These are phyloP conservation scores for Xylocopa sonorina DNA, from an alignment of 1,140 invertebrate species.

Conservation along the genomic window DNA sequence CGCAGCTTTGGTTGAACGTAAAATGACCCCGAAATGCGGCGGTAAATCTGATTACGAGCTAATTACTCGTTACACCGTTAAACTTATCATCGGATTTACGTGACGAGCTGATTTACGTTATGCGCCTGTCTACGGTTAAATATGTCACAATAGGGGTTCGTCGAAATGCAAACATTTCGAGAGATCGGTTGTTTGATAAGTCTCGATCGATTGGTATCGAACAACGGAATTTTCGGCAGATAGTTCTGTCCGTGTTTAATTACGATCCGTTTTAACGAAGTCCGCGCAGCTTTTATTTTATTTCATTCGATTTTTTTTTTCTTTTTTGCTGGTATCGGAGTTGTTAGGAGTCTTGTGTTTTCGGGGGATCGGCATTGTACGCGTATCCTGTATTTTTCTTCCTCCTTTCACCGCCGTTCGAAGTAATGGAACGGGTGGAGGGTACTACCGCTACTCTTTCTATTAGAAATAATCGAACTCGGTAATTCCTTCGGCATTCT, in stretches of 20 bases:
- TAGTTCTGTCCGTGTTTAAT: too few species aligned
- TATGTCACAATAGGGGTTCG: conserved; percentile 16
- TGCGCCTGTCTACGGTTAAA: conserved; percentile 13
- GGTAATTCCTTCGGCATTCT: conserved; percentile 21
- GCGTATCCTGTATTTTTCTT: not conserved
- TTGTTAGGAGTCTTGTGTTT: too few species aligned
- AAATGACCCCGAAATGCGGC: conserved; percentile 36
- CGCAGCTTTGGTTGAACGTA: not conserved
- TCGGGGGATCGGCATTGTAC: too few species aligned
- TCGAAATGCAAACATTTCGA: not conserved
- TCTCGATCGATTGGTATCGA: too few species aligned
- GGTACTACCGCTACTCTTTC: conserved; percentile 3
- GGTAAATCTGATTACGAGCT: conserved; percentile 38
- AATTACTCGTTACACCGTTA: conserved; percentile 41
- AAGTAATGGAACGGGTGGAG: conserved; percentile 4
- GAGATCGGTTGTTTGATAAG: not conserved
- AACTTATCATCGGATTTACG: conserved; percentile 47
- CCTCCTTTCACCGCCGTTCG: not conserved
- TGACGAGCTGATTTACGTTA: too few species aligned
- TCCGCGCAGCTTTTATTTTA: too few species aligned
- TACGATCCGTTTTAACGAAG: too few species aligned
- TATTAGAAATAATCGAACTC: conserved; percentile 31
- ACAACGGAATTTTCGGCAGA: too few species aligned
- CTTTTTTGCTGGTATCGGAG: too few species aligned
- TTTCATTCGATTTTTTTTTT: too few species aligned